Evolutionary conservation across 2,797 vertebrate species (phyloP).

Genomic region (Tauraco hartlaubi): DNA sequence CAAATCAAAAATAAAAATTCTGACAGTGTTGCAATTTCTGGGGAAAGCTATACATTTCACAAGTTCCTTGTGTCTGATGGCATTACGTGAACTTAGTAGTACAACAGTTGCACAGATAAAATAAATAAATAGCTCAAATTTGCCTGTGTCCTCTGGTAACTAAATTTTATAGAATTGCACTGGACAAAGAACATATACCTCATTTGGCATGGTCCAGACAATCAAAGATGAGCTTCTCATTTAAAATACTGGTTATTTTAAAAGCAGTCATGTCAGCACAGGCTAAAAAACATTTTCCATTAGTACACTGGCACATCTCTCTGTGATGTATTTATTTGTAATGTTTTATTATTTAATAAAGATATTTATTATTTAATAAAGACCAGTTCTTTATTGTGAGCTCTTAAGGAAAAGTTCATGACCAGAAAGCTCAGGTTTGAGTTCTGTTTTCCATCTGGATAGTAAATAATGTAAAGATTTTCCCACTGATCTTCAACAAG

Average conservation of each 20-base stretch:
- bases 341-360: too few relatives aligned
- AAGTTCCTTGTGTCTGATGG: not conserved
- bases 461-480: not conserved
- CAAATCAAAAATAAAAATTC: not conserved
- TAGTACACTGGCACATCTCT: not conserved
- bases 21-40: slow-evolving; percentile 6
- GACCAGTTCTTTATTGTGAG: not conserved
- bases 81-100: not conserved
- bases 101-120: not conserved
- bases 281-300: not conserved
- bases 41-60: slow-evolving; percentile 5
- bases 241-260: slow-evolving; percentile 28
- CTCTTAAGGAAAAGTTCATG: not conserved
- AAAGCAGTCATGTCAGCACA: not conserved
- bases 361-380: not conserved
- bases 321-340: not conserved
- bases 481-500: not conserved
- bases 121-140: slow-evolving; percentile 44
- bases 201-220: not conserved
- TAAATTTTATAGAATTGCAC: slow-evolving; percentile 7
- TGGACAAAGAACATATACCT: slow-evolving; percentile 18
- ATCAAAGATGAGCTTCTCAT: slow-evolving; percentile 16
- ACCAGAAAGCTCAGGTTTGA: not conserved
- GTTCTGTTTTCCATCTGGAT: not conserved
- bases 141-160: slow-evolving; percentile 9